A percentile compares a stretch with the other conserved stretches of the same genome.
These are phyloP conservation scores for Bilobella aurantiaca DNA, from an alignment of 1,140 invertebrate species.

Conservation along the genomic window DNA sequence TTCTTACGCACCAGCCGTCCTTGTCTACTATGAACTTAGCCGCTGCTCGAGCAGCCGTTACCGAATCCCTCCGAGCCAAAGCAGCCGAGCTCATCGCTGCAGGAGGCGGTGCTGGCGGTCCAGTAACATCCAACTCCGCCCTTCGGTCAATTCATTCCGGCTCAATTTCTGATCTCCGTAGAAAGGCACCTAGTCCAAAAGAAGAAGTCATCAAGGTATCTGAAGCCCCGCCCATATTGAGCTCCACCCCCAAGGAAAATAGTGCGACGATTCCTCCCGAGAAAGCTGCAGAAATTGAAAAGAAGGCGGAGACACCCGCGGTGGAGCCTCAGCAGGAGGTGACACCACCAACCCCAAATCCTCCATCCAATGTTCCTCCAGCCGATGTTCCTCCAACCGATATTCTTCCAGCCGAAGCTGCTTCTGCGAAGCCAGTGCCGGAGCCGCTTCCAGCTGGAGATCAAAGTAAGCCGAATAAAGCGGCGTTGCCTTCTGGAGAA, in stretches of 20 bases:
- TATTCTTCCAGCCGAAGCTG: too few species aligned
- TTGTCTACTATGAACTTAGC: constrained; percentile 6
- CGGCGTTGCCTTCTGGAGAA: background rate
- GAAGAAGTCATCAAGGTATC: background rate
- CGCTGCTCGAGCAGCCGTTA: constrained; percentile 6
- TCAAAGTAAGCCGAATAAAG: constrained; percentile 8
- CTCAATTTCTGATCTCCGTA: background rate
- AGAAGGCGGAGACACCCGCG: too few species aligned
- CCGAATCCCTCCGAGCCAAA: background rate
- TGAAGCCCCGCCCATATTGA: background rate
- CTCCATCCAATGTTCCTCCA: too few species aligned
- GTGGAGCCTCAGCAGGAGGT: too few species aligned
- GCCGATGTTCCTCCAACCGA: too few species aligned
- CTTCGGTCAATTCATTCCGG: background rate
- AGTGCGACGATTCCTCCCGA: too few species aligned
- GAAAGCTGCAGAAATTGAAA: too few species aligned
- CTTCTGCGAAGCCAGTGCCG: too few species aligned
- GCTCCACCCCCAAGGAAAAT: background rate
- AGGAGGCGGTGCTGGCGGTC: background rate
- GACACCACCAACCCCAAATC: too few species aligned
- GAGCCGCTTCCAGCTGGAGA: background rate
- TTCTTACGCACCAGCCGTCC: background rate
- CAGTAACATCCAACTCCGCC: background rate
- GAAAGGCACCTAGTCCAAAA: background rate
- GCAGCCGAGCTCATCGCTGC: background rate